Conservation (phyloP, 2,113 vertebrate genomes). For the Paedocypris sp. region DNA sequence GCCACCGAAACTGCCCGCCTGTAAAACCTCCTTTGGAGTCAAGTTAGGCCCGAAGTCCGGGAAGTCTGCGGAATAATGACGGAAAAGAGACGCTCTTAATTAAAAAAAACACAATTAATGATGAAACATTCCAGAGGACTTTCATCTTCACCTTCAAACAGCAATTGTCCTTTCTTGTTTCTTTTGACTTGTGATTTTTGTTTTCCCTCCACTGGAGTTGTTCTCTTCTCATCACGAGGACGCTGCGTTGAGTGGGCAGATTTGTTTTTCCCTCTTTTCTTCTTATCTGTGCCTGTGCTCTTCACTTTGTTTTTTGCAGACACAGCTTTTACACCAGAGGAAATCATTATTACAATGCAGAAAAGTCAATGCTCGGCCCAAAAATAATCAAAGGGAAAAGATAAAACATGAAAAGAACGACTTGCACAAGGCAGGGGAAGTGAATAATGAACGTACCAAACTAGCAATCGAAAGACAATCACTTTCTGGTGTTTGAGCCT, state of each 20-base stretch:
- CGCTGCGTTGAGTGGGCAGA: neutral
- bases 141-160: constrained; percentile 29
- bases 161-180: constrained; percentile 28
- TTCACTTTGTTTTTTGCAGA: neutral
- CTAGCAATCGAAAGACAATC: too few species aligned
- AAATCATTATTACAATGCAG: neutral
- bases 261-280: neutral
- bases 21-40: constrained; percentile 31
- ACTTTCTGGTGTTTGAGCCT: too few species aligned
- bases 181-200: neutral
- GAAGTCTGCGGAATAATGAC: constrained; percentile 9
- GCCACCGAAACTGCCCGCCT: constrained; percentile 37
- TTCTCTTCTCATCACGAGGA: neutral
- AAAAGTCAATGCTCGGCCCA: too few species aligned
- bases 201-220: neutral
- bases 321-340: neutral
- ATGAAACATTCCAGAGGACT: neutral
- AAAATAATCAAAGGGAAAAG: too few species aligned
- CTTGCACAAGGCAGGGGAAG: too few species aligned
- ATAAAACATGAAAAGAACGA: too few species aligned
- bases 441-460: too few species aligned
- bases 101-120: neutral
- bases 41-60: constrained; percentile 30
- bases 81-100: neutral
- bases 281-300: neutral